Evolutionary conservation across 2,888 invertebrate genomes (phyloP), one percentile per base, ranked within the genome.

Genomic region (Pachliopta kotzebuea): DNA sequence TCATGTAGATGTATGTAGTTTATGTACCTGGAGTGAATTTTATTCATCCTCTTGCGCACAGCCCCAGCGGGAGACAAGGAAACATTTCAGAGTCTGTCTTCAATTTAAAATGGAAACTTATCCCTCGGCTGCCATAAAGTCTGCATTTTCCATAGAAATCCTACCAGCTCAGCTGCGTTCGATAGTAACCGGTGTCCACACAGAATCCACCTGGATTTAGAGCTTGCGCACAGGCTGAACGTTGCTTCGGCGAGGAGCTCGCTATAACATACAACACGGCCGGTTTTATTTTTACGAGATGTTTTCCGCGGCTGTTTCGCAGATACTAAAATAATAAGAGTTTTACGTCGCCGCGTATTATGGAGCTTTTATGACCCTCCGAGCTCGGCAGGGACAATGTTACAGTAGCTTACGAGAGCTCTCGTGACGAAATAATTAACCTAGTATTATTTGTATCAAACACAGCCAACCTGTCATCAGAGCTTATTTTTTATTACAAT

Each of bases 311-410:
- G 84, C 86, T 83, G 84, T 87, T 89, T 89, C 85, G 81, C 88
- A 88, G 89, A 90, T 89, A 90, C 88, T 90, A 88, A 90, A 90
- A 90, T 90, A 90, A 90, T 90, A 90, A 89, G 87, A 88, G 82
- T 88, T 89, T 88, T 88, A 88, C 81, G 88, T 87, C 82, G 79
- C 84, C 88, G 81, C 88, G 84, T 86, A 90, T 89, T 88, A 90
- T 86, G 86, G 87, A 82, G 85, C 86, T 88, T 91, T 90, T 90
- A 88, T 87, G 82, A 79, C 74, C 84, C 78, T 78, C 83, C 77
- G 81, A 85, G 88, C 86, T 84, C 85, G 79, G 79, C 83, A 84
- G 83, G 83, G 83, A 85, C 86, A 84, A 82, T 86, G 86, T 88
- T 85, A 88, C 83, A 82, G 80, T 85, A 84, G 86, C 89, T 91